Percentiles rank a stretch among this genome's conserved stretches.
These are phyloP conservation scores for Coelopa pilipes DNA, from an alignment of 2,888 invertebrate genomes.

Conservation along the genomic window DNA sequence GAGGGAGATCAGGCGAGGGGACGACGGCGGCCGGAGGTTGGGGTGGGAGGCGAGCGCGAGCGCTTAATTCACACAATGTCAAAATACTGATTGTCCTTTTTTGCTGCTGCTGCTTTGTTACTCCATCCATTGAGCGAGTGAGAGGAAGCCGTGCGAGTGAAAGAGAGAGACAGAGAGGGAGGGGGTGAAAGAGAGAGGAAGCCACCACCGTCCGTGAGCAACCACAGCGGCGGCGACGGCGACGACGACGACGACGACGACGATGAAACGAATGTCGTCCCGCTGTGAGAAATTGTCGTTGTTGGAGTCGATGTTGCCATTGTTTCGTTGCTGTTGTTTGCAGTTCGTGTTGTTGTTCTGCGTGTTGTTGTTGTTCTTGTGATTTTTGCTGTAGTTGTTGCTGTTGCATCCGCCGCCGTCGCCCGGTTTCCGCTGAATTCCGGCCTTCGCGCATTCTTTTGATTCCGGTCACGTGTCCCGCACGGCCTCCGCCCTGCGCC, in stretches of 20 bases:
- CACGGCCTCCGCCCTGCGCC: not conserved
- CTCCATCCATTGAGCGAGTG: not conserved
- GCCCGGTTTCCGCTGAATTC: slow-evolving; percentile 46
- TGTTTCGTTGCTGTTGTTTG: slow-evolving; percentile 47
- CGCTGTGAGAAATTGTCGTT: slow-evolving; percentile 37
- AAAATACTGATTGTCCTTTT: slow-evolving; percentile 32
- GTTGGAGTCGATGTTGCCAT: slow-evolving; percentile 32
- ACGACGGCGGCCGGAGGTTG: not conserved
- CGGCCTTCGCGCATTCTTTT: slow-evolving; percentile 45
- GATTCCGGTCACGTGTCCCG: slow-evolving; percentile 50
- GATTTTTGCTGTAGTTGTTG: slow-evolving; percentile 37
- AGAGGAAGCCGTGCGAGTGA: no score
- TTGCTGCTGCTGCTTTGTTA: slow-evolving; percentile 6
- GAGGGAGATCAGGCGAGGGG: not conserved
- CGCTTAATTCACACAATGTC: slow-evolving; percentile 30
- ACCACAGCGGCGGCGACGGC: not conserved
- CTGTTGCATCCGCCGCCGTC: slow-evolving; percentile 33
- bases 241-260: no score
- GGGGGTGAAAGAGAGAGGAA: not conserved
- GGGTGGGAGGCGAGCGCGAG: not conserved
- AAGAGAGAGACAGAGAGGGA: not conserved
- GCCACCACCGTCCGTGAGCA: not conserved
- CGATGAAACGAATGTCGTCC: not conserved
- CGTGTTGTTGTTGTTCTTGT: slow-evolving; percentile 36
- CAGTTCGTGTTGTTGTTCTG: slow-evolving; percentile 34